Base-by-base conservation (phyloP, 2,888 invertebrate genomes). In the Rhagophthalmus giganteus region DNA sequence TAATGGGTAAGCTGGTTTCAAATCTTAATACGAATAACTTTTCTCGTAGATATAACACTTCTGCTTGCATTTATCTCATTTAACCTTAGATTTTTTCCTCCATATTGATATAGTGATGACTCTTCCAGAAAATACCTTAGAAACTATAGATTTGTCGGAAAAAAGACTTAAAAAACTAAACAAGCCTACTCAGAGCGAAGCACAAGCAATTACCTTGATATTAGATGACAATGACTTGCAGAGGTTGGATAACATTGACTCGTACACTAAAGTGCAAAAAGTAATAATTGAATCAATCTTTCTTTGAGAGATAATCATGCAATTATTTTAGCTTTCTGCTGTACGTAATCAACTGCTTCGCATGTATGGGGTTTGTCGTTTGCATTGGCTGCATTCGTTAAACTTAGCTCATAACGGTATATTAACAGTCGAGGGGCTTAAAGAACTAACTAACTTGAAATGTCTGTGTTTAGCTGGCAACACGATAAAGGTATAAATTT, bases 341-440 rank as follows among this genome's bases (percentile, higher is more conserved):
- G 86, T 86, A 68, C 86, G 88, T 70, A 95, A 95, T 75, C 88
- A 90, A 68, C 75, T 94, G 39, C 76, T 91, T 30, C 85, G 93
- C 46, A 94, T 94, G 92, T 89, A 88, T 71, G 89, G 90, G 46
- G 86, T 94, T 16, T 86, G 88, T 54, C 83, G 88, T 39, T 77
- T 95, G 53, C 86, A 86, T 57, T 86, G 87, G 69, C 78, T 95
- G 41, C 85, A 90, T 26, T 85, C 87, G 28, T 76, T 95, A 55
- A 88, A 93, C 72, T 79, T 95, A 32, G 88, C 92, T 57, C 86
- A 90, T 71, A 95, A 95, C 76, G 88, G 88, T 38, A 90, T 95
- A 59, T 79, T 92, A 31, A 88, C 88, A 47, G 92, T 94, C 66
- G 94, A 95, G 74, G 94, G 94, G 6, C 77, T 94, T 8, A 90